These are phyloP conservation scores for Scolopax mira DNA, from an alignment of 2,113 vertebrate species.

Conservation along the genomic window DNA sequence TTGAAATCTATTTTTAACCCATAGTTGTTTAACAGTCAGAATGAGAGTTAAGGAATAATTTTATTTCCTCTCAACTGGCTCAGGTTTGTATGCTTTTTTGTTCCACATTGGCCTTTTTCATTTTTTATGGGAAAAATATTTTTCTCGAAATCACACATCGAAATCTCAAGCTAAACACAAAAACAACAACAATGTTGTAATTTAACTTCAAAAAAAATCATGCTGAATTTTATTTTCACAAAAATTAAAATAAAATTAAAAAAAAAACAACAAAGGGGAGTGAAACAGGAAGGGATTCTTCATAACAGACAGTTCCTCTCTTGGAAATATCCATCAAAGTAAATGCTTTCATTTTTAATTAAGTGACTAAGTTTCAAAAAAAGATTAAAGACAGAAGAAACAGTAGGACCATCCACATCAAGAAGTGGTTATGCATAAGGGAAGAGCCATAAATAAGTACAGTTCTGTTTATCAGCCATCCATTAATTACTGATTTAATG, in stretches of 20 bases:
- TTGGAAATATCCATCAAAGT: not conserved
- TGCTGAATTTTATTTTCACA: not conserved
- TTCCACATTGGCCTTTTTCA: not conserved
- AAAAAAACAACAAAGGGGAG: not conserved
- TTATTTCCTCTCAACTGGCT: not conserved
- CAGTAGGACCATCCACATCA: not conserved
- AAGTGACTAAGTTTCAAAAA: not conserved
- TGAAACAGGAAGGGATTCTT: not conserved
- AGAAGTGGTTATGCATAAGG: not conserved
- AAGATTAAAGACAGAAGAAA: not conserved
- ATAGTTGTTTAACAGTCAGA: not conserved
- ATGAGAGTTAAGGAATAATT: conserved; percentile 1
- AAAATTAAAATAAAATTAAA: not conserved
- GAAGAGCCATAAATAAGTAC: not conserved
- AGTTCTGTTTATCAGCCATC: not conserved
- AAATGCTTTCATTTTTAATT: not conserved
- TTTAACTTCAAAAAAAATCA: not conserved
- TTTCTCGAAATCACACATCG: not conserved
- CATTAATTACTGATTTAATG: not conserved
- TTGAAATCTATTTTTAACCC: not conserved
- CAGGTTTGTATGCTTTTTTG: not conserved
- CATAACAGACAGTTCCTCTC: not conserved
- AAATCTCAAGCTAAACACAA: not conserved
- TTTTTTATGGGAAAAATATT: not conserved
- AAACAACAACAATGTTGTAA: not conserved